Percentiles rank a stretch among this genome's conserved stretches.
These are phyloP conservation scores for Sciaenops ocellatus DNA, from an alignment of 2,797 vertebrate genomes.

Conservation along the genomic window DNA sequence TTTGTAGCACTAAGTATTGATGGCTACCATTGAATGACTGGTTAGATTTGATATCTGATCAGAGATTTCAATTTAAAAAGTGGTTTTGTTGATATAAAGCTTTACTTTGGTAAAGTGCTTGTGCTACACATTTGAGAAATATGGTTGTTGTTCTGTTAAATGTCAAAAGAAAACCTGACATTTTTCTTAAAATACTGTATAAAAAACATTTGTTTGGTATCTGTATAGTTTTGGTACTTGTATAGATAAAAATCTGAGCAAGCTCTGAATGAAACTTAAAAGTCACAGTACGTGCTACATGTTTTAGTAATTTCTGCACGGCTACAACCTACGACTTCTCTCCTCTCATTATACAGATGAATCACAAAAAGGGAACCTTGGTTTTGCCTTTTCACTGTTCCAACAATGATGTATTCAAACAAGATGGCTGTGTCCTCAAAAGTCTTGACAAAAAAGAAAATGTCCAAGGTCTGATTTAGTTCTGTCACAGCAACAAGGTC, in stretches of 20 bases:
- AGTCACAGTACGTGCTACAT: too few relatives aligned
- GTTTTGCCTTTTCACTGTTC: not conserved
- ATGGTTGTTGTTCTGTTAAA: not conserved
- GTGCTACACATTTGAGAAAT: not conserved
- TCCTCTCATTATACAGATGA: not conserved
- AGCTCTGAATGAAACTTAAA: not conserved
- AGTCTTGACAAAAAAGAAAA: not conserved
- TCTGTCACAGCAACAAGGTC: not conserved
- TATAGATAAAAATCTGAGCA: not conserved
- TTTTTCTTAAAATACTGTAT: not conserved
- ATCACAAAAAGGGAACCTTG: not conserved
- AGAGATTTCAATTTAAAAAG: not conserved
- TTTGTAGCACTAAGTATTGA: not conserved
- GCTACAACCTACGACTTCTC: not conserved
- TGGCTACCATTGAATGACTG: not conserved
- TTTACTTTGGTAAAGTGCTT: not conserved
- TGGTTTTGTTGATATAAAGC: not conserved
- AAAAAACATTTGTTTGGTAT: not conserved
- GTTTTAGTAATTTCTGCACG: not conserved
- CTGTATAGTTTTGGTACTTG: not conserved
- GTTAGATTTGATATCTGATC: not conserved
- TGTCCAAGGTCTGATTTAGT: not conserved
- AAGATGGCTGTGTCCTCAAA: not conserved
- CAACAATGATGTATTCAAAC: not conserved
- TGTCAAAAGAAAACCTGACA: not conserved